Evolutionary conservation across 30 jellyfish, hydroid and myxozoan genomes (phyloP), one percentile per base, ranked within the genome.

Genomic region (Chironex yamaguchii): DNA sequence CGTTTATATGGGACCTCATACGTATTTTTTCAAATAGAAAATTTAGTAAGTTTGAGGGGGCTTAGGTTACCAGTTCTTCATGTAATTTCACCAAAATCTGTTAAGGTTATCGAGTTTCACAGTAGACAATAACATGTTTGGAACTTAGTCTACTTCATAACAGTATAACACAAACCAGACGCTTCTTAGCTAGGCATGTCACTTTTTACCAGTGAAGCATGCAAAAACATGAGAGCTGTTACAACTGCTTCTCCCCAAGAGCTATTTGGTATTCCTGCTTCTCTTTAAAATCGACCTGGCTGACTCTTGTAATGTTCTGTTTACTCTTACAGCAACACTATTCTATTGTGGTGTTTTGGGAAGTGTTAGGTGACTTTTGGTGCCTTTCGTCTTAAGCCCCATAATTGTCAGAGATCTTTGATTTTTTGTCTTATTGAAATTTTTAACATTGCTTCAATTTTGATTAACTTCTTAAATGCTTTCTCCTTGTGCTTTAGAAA

Each of bases 311-410:
- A n/a, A 9, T 9, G 81, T 67, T 4, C 81, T 67, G 31, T 67
- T 74, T 42, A 67, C 42, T 3, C 89, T 17, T 34, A 54, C 73
- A 26, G 88, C 89, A 0, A 71, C 76, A 1, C 89, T 89, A 63
- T 84, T 84, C 36, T 84, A 82, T 36, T 84, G 82, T 29, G 87
- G 92, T 6, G 92, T 66, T 12, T 49, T 1, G n/a, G 87, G 92
- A 6, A 82, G 29, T 66, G 67, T 82, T 11, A 14, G 1, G 29
- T 67, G 81, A 29, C 67, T 28, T 22, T 3, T n/a, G 62, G 33
- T 76, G 0, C 89, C 89, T 48, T 52, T 27, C 0, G 25, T 26
- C 27, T 26, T 52, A 9, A 49, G 33, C n/a, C n/a, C n/a, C n/a
- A 42, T 71, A 85, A n/a, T 31, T 32, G 9, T 36, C 53, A 26